phyloP scores from a whole-genome alignment of 2,888 invertebrate species.

The Syritta pipiens region DNA sequence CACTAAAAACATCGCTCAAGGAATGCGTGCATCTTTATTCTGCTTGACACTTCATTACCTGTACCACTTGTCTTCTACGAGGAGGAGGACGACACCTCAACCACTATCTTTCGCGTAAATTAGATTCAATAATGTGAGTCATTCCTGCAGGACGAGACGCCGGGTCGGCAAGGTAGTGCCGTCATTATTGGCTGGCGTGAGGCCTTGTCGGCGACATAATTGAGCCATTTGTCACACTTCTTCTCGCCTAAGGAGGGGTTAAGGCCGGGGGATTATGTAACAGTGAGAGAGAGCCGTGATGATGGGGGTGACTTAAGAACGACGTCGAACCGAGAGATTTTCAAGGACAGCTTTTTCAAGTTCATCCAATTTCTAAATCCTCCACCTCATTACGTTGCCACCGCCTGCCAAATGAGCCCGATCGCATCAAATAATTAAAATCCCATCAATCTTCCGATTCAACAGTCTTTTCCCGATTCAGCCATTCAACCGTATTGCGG shows the following conservation, averaged over 20 bases:
- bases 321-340: too few relatives aligned
- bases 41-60: constrained; percentile 67
- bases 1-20: constrained; percentile 51
- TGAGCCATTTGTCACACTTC: constrained; percentile 63
- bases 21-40: constrained; percentile 67
- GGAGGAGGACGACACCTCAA: too few relatives aligned
- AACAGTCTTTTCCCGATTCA: constrained; percentile 5
- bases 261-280: constrained; percentile 1
- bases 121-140: constrained; percentile 66
- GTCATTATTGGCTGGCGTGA: constrained; percentile 31
- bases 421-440: constrained; percentile 62
- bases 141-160: constrained; percentile 34
- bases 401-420: constrained; percentile 34
- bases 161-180: not conserved
- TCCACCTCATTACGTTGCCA: too few relatives aligned
- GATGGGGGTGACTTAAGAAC: too few relatives aligned
- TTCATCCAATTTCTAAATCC: too few relatives aligned
- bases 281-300: too few relatives aligned
- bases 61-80: constrained; percentile 59
- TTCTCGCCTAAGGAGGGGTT: constrained; percentile 20
- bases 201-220: constrained; percentile 45
- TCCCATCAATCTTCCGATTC: constrained; percentile 56
- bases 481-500: constrained; percentile 20
- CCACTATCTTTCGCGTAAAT: constrained; percentile 55
- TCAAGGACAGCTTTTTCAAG: too few relatives aligned